Conservation (phyloP, 2,797 vertebrate species). For the Phrynocephalus vlangalii region DNA sequence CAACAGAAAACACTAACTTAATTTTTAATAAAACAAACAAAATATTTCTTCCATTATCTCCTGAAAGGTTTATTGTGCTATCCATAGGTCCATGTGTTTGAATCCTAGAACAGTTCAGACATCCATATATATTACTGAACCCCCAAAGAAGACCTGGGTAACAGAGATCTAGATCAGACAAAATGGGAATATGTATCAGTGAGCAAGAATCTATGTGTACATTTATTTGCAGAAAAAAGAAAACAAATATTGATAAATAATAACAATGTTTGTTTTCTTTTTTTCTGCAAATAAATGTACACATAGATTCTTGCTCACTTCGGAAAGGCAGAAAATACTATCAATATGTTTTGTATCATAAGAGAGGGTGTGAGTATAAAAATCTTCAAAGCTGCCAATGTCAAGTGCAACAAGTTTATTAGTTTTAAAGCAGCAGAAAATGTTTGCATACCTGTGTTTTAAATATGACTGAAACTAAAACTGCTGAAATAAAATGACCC, state of each 20-base stretch:
- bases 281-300: conserved; percentile 3
- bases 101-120: too few species aligned
- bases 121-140: too few species aligned
- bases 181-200: background rate
- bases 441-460: conserved; percentile 36
- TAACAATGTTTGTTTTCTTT: background rate
- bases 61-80: too few species aligned
- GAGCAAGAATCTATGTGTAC: background rate
- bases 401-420: conserved; percentile 6
- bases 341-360: background rate
- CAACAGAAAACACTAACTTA: too few species aligned
- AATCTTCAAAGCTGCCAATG: background rate
- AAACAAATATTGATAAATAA: background rate
- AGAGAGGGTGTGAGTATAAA: background rate
- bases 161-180: conserved; percentile 4
- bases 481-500: conserved; percentile 37
- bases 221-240: conserved; percentile 9
- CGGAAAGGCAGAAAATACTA: background rate
- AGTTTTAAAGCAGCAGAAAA: conserved; percentile 31
- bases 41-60: too few species aligned
- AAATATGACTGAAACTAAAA: conserved; percentile 36
- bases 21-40: too few species aligned
- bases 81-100: too few species aligned
- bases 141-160: too few species aligned
- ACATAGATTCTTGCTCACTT: background rate